Base-by-base conservation (phyloP, 2,888 invertebrate genomes). In the Amaurobius ferox region DNA sequence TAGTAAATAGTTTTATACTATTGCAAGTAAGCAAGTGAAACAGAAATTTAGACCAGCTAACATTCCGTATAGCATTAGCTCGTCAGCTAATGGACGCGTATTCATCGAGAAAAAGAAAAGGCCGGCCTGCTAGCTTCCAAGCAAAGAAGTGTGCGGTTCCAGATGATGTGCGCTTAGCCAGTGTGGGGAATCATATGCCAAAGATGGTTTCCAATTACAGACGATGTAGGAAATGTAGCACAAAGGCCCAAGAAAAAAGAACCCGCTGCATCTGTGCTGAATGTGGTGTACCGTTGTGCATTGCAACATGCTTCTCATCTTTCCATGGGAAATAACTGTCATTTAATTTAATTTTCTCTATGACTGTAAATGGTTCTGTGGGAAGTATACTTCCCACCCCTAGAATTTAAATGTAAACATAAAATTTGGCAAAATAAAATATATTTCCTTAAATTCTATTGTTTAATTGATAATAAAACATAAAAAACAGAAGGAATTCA, bases 11-110 rank as follows among this genome's bases (percentile, higher is more conserved):
- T 44, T 44, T 44, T 16, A 44, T 44, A 30, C 0, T 61, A 35
- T 1, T 0, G 32, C 19, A 55, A 30, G 26, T 35, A 26, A 61
- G 32, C 16, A 19, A 61, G 16, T 39, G 39, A 39, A 62, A 73
- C 35, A 73, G 73, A 61, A 73, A 28, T 73, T 73, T 73, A 73
- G 35, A 73, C 23, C 16, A 73, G 30, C 62, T 73, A 73, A 73
- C 61, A 62, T 9, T 61, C 61, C 35, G 7, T 61, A 73, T 61
- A 73, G 62, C 61, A 61, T 73, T 35, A 62, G 32, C 16, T 73
- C 35, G 16, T 73, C 35, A 73, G 35, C 61, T 73, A 61, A 61
- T 73, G 62, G 0, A 73, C 16, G 23, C 23, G 26, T 61, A 44
- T 44, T 44, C 9, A 7, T 61, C 11, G 19, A 61, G 32, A 0